Percentiles rank a stretch among this genome's conserved stretches.
These are phyloP conservation scores for Gulo gulo DNA, from an alignment of 2,113 vertebrate genomes.

Conservation along the genomic window DNA sequence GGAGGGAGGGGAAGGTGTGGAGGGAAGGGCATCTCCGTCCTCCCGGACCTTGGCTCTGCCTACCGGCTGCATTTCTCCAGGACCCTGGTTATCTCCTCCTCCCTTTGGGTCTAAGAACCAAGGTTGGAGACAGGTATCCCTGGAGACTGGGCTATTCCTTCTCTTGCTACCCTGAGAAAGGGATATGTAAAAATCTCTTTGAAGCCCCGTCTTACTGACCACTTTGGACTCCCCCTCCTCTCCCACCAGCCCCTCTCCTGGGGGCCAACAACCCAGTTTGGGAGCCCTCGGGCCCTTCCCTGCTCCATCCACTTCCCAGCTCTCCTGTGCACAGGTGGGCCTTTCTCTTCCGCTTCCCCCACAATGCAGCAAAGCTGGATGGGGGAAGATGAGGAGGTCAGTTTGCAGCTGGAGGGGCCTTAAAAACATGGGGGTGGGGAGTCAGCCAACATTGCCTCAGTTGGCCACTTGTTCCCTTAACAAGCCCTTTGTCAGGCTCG, in stretches of 20 bases:
- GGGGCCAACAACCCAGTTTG: neutral
- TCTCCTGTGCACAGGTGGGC: neutral
- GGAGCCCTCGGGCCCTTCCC: neutral
- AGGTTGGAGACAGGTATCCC: neutral
- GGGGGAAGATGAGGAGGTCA: neutral
- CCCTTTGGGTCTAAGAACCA: neutral
- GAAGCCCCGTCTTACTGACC: neutral
- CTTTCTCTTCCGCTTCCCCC: neutral
- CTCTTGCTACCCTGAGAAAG: neutral
- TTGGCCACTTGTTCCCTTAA: neutral
- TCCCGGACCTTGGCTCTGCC: neutral
- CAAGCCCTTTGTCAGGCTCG: neutral
- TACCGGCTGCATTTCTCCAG: neutral
- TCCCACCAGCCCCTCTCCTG: neutral
- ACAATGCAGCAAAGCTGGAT: neutral
- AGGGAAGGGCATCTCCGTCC: neutral
- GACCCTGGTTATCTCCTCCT: neutral
- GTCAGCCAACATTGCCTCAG: neutral
- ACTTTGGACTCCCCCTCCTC: rapidly evolving
- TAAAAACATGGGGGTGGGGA: neutral
- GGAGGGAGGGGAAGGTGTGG: no score
- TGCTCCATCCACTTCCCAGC: neutral
- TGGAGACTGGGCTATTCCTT: neutral
- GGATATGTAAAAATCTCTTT: neutral
- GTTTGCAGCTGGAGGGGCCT: neutral